Evolutionary conservation across 2,113 vertebrate genomes (phyloP).

Genomic region (Lophotis ruficrista): DNA sequence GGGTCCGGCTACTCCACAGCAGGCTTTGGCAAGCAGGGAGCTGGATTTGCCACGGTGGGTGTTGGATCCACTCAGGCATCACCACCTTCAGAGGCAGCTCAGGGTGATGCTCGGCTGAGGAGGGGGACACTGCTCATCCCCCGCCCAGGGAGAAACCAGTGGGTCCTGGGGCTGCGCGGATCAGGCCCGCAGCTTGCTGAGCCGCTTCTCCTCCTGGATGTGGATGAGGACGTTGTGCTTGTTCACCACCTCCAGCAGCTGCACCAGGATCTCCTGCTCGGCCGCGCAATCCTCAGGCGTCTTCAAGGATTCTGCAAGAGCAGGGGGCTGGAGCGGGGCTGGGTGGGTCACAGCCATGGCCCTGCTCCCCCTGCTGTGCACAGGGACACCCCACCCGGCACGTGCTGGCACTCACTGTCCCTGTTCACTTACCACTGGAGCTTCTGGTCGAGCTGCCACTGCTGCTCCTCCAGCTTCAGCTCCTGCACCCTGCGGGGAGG

Average conservation of each 20-base stretch:
- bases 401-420: constrained; percentile 65
- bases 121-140: no score
- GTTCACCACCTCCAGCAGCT: constrained; percentile 89
- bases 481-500: constrained; percentile 81
- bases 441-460: constrained; percentile 86
- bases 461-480: constrained; percentile 90
- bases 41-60: no score
- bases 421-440: constrained; percentile 82
- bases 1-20: no score
- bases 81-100: no score
- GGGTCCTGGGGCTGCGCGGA: no score
- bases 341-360: not conserved
- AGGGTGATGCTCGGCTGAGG: no score
- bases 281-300: constrained; percentile 71
- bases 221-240: constrained; percentile 86
- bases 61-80: no score
- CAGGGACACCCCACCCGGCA: no score
- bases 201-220: constrained; percentile 76
- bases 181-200: no score
- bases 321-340: not conserved
- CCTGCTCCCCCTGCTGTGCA: rapidly evolving
- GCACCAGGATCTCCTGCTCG: constrained; percentile 78
- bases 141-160: no score
- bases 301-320: constrained; percentile 79
- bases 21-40: no score